Evolutionary conservation across 2,888 invertebrate species (phyloP).

Genomic region (Heliconius hortense): DNA sequence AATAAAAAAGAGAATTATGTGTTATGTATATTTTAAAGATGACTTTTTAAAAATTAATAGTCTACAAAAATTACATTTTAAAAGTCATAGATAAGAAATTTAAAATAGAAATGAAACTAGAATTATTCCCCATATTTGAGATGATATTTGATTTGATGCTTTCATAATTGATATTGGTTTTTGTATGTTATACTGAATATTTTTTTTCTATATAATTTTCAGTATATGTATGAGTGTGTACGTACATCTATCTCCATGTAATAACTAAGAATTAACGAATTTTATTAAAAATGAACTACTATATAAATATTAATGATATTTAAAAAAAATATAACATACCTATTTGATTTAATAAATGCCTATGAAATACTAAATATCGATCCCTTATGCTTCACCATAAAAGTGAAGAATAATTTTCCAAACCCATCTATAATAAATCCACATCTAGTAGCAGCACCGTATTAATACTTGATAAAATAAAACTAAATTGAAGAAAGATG

Average conservation of each 20-base stretch:
- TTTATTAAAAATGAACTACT: too few species aligned
- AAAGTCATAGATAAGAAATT: background rate
- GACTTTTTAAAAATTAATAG: background rate
- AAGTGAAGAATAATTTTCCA: background rate
- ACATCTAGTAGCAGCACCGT: background rate
- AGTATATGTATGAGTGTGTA: too few species aligned
- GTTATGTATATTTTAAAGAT: background rate
- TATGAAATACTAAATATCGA: too few species aligned
- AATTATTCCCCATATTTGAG: background rate
- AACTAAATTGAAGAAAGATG: constrained; percentile 44
- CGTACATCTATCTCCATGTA: too few species aligned
- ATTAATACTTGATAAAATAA: constrained; percentile 8
- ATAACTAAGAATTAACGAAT: background rate
- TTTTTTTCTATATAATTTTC: too few species aligned
- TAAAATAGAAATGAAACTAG: background rate
- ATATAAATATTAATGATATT: too few species aligned
- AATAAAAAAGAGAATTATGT: background rate
- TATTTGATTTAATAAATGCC: too few species aligned
- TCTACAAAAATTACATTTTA: background rate
- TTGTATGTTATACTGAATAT: background rate
- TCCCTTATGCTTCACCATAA: background rate
- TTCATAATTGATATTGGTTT: background rate
- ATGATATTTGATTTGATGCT: too few species aligned
- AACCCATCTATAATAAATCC: background rate
- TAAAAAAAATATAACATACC: too few species aligned